Conservation (phyloP, 2,888 invertebrate genomes). For the Chaitophorus viminalis region DNA sequence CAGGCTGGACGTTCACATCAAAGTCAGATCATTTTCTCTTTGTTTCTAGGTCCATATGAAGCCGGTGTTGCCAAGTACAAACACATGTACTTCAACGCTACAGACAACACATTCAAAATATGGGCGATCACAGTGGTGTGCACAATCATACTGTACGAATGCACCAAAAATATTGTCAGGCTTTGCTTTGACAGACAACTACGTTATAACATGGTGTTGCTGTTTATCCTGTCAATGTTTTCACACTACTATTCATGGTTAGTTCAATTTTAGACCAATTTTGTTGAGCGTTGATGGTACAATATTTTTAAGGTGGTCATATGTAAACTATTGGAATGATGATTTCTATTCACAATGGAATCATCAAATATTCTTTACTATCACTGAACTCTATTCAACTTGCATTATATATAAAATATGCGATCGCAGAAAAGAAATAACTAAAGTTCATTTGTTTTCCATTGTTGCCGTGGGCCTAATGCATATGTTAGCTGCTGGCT, state of each 20-base stretch:
- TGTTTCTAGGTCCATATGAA: slow-evolving; percentile 73
- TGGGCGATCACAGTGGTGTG: slow-evolving; percentile 74
- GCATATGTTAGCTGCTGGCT: slow-evolving; percentile 74
- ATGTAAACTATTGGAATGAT: slow-evolving; percentile 78
- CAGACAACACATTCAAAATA: slow-evolving; percentile 75
- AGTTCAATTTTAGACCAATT: background rate
- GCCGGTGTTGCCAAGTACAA: slow-evolving; percentile 77
- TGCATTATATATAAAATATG: slow-evolving; percentile 72
- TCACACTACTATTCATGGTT: slow-evolving; percentile 76
- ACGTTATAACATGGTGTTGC: slow-evolving; percentile 73
- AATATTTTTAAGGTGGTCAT: slow-evolving; percentile 71
- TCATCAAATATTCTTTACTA: slow-evolving; percentile 75
- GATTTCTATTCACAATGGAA: slow-evolving; percentile 78
- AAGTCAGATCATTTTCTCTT: slow-evolving; percentile 2
- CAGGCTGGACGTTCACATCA: too few species aligned
- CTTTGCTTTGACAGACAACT: slow-evolving; percentile 71
- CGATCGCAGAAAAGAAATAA: slow-evolving; percentile 70
- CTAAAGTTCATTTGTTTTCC: slow-evolving; percentile 71
- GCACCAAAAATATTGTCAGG: slow-evolving; percentile 71
- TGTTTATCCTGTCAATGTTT: slow-evolving; percentile 74
- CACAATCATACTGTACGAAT: slow-evolving; percentile 74
- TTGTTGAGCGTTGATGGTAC: background rate
- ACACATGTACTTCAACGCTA: slow-evolving; percentile 78
- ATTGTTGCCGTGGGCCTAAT: slow-evolving; percentile 73
- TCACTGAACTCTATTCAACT: slow-evolving; percentile 75